Evolutionary conservation across 2,888 invertebrate genomes (phyloP).

Genomic region (Eilema sororculum): DNA sequence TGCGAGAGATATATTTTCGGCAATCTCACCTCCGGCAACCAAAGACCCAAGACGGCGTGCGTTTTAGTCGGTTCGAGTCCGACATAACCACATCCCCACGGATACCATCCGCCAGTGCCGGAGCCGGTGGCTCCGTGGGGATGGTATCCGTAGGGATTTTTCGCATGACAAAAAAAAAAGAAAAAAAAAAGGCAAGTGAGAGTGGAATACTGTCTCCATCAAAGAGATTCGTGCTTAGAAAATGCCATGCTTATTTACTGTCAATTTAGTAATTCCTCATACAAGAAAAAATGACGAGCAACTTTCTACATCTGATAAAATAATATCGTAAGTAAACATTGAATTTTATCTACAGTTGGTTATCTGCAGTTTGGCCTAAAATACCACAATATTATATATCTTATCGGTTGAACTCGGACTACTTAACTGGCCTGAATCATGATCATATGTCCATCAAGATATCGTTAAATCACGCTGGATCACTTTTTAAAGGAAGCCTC

Average conservation of each 20-base stretch:
- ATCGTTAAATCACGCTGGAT: slow-evolving; percentile 7
- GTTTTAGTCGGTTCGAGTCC: too few species aligned
- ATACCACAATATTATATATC: slow-evolving; percentile 40
- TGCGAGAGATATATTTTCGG: too few species aligned
- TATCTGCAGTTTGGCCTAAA: slow-evolving; percentile 33
- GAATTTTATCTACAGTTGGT: slow-evolving; percentile 31
- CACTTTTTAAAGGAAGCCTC: background rate
- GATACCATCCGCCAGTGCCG: too few species aligned
- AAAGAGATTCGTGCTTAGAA: too few species aligned
- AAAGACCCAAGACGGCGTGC: too few species aligned
- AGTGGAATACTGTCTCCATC: too few species aligned
- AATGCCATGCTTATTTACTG: background rate
- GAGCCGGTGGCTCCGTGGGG: too few species aligned
- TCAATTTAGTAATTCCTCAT: background rate
- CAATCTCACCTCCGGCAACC: too few species aligned
- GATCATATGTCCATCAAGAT: slow-evolving; percentile 17
- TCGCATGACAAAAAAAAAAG: too few species aligned
- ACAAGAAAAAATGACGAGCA: background rate
- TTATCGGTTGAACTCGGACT: slow-evolving; percentile 40
- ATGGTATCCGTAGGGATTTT: too few species aligned
- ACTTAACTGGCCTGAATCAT: slow-evolving; percentile 29
- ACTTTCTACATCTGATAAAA: background rate
- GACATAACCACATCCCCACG: too few species aligned
- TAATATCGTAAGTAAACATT: slow-evolving; percentile 29
- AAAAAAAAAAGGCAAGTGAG: too few species aligned